These are phyloP conservation scores for Tragelaphus imberbis DNA, from an alignment of 2,113 vertebrate genomes.

Conservation along the genomic window DNA sequence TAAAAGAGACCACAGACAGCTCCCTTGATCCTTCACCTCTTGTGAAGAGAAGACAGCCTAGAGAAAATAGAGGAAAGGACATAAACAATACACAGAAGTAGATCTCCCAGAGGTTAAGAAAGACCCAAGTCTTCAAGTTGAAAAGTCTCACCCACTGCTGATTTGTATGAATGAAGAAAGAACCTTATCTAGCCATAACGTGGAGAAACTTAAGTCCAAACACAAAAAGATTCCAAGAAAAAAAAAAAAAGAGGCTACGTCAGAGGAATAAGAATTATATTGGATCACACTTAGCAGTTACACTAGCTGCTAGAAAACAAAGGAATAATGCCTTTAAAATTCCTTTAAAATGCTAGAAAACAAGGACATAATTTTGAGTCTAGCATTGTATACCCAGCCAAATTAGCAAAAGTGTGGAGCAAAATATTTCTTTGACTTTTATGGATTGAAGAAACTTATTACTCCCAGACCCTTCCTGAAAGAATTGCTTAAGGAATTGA, in stretches of 20 bases:
- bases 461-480: background rate
- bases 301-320: background rate
- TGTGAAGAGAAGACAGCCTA: background rate
- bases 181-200: background rate
- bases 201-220: background rate
- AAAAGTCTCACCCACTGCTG: background rate
- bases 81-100: background rate
- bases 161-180: background rate
- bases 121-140: background rate
- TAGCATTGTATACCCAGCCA: background rate
- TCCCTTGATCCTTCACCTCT: background rate
- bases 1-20: background rate
- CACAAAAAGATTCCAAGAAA: background rate
- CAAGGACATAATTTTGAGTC: background rate
- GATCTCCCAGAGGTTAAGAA: background rate
- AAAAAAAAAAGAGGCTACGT: background rate
- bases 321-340: background rate
- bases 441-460: background rate
- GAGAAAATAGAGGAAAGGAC: background rate
- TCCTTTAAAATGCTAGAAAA: background rate
- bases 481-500: background rate
- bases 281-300: background rate
- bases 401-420: background rate
- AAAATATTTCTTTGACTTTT: background rate
- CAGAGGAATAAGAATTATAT: background rate